These are phyloP conservation scores for Cryptosula pallasiana DNA, from an alignment of 2,888 invertebrate genomes.

Conservation along the genomic window DNA sequence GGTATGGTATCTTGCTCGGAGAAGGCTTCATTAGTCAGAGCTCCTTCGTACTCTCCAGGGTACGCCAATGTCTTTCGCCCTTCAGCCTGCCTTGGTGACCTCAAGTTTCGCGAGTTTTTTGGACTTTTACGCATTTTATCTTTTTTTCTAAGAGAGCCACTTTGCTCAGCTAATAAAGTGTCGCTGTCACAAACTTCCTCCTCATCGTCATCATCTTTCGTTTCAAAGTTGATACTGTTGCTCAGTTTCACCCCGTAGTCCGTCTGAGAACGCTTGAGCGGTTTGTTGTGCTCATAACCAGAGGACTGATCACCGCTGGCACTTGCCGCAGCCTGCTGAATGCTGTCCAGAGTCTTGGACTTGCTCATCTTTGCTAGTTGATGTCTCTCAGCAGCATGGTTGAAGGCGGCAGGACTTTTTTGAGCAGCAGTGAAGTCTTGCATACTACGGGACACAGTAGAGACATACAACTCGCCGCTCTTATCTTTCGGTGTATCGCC, in stretches of 20 bases:
- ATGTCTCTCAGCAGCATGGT: neutral
- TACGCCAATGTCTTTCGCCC: neutral
- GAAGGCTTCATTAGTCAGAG: conserved; percentile 23
- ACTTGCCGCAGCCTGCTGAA: neutral
- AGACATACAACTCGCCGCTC: neutral
- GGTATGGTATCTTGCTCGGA: neutral
- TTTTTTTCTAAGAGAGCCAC: neutral
- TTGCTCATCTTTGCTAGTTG: neutral
- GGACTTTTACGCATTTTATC: conserved; percentile 14
- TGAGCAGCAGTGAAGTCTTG: neutral
- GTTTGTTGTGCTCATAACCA: neutral
- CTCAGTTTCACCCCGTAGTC: conserved; percentile 17
- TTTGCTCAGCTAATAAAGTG: neutral
- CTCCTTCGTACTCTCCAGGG: neutral
- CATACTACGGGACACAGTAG: neutral
- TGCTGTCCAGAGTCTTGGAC: conserved; percentile 10
- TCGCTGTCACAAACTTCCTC: conserved; percentile 16
- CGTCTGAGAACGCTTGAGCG: neutral
- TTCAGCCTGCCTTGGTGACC: neutral
- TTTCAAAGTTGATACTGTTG: neutral
- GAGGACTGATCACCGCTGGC: neutral
- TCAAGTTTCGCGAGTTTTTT: neutral
- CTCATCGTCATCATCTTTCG: neutral
- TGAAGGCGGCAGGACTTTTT: neutral
- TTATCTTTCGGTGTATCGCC: neutral